phyloP scores from a whole-genome alignment of 2,888 invertebrate species.

The Eristalis arbustorum region DNA sequence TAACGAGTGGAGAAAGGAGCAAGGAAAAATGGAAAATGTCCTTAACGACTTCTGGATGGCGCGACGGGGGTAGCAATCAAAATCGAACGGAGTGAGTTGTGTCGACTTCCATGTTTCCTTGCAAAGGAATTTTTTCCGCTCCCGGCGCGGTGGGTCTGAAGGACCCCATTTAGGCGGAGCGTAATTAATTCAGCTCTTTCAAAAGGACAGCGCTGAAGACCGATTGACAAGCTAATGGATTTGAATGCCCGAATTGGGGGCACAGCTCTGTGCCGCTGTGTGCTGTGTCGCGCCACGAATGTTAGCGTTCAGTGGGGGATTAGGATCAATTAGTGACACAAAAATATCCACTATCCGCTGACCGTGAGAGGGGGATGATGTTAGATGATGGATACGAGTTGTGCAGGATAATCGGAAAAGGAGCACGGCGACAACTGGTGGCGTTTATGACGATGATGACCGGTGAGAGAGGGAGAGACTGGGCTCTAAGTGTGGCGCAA shows the following conservation, averaged over 20 bases:
- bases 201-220: slow-evolving; percentile 36
- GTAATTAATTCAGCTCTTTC: slow-evolving; percentile 56
- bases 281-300: slow-evolving; percentile 2
- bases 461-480: too few species aligned
- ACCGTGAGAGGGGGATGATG: background rate
- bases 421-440: background rate
- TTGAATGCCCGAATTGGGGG: slow-evolving; percentile 22
- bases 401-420: slow-evolving; percentile 4
- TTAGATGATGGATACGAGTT: background rate
- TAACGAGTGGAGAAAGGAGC: background rate
- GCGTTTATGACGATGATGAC: background rate
- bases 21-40: slow-evolving; percentile 17
- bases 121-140: background rate
- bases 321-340: slow-evolving; percentile 53
- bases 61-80: slow-evolving; percentile 40
- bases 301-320: slow-evolving; percentile 45
- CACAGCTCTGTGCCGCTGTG: background rate
- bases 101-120: slow-evolving; percentile 34
- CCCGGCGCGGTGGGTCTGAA: background rate
- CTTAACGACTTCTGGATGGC: slow-evolving; percentile 37
- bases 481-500: background rate
- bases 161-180: slow-evolving; percentile 17
- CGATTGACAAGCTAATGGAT: slow-evolving; percentile 59
- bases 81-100: slow-evolving; percentile 55
- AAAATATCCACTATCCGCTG: slow-evolving; percentile 5